phyloP scores from a whole-genome alignment of 2,113 vertebrate species.

The Hystrix brachyura region DNA sequence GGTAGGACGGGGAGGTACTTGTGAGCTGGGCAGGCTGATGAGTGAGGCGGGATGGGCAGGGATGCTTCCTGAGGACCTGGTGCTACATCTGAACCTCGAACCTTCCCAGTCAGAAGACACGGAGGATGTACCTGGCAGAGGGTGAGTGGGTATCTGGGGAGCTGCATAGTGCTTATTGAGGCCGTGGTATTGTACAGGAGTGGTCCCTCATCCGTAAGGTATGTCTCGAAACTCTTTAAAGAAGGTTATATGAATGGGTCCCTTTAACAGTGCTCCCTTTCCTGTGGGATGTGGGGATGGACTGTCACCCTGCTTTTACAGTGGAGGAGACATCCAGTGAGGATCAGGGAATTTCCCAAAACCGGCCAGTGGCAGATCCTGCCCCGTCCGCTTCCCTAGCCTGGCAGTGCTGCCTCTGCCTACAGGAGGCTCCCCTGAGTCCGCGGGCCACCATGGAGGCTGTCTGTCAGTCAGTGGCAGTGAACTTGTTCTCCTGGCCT shows the following conservation, averaged over 20 bases:
- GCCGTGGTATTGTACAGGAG: accelerated
- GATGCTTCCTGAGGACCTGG: background rate
- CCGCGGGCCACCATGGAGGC: background rate
- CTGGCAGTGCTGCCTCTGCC: background rate
- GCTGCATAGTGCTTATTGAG: accelerated
- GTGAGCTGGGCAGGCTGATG: background rate
- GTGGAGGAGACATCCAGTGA: background rate
- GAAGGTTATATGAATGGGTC: background rate
- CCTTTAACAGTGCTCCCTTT: background rate
- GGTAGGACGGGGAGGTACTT: accelerated
- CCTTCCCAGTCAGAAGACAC: background rate
- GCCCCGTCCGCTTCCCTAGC: background rate
- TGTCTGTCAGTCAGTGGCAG: background rate
- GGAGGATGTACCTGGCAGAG: background rate
- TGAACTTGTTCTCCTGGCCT: background rate
- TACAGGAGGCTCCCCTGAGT: background rate
- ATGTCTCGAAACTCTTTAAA: background rate
- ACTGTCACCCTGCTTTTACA: background rate
- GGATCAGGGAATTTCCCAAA: background rate
- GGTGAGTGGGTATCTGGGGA: background rate
- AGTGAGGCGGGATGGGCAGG: background rate
- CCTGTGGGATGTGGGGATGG: background rate
- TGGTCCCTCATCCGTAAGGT: background rate
- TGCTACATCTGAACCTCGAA: background rate
- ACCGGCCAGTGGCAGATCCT: background rate